Evolutionary conservation across 2,888 invertebrate species (phyloP), one percentile per base, ranked within the genome.

Genomic region (Ryuthela nishihirai): DNA sequence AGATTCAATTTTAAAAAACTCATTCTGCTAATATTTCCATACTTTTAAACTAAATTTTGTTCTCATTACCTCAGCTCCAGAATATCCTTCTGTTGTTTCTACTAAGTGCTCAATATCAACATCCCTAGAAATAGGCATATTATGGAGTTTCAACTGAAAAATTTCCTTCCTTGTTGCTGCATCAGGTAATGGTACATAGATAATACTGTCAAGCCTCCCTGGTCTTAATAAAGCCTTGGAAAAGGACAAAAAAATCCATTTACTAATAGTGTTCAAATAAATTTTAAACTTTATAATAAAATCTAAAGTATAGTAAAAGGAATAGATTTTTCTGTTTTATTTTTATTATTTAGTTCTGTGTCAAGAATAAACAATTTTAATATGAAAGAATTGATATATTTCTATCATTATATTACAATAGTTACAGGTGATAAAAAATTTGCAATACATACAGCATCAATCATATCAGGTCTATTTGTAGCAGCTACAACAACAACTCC

Each of bases 391-490:
- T 9, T 17, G 24, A 39, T 25, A 15, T 49, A 15, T 38, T 10
- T 35, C 32, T 46, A 38, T 24, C 24, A 29, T 43, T 35, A 23
- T 10, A 29, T 38, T 12, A 15, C 18, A n/a, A n/a, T n/a, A n/a
- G n/a, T n/a, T n/a, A n/a, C n/a, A n/a, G n/a, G n/a, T n/a, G n/a
- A n/a, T n/a, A n/a, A n/a, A n/a, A n/a, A n/a, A n/a, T n/a, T n/a
- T n/a, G n/a, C n/a, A 15, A 46, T 36, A 38, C 49, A 64, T 70
- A 82, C 82, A 71, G 87, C 84, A 72, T 99, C 98, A 70, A 99
- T 90, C 74, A 87, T 84, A 73, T 98, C 95, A 0, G 98, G 98
- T 24, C 97, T 81, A 76, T 99, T 99, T 1, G 98, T 99, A 0
- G 99, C 98, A 5, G 94, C 98, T 21, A 99, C 80, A 52, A 99